Percentiles rank a stretch among this genome's conserved stretches.
Evolutionary conservation across 2,113 vertebrate genomes (phyloP).

Genomic region (Macaca fascicularis): T2T-MFA8v1.1 NC_088385.1:19505501-19506000

Average conservation of each 20-base stretch:
- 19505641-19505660: conserved; percentile 71
- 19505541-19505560: conserved; percentile 68
- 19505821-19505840: background rate
- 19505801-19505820: conserved; percentile 4
- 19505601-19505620: conserved; percentile 79
- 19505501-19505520: conserved; percentile 68
- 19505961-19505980: background rate
- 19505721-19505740: conserved; percentile 47
- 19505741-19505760: conserved; percentile 34
- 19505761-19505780: conserved; percentile 8
- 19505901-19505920: background rate
- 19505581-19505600: conserved; percentile 63
- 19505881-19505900: background rate
- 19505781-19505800: background rate
- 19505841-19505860: background rate
- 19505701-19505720: conserved; percentile 48
- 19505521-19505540: conserved; percentile 71
- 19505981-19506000: background rate
- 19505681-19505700: conserved; percentile 55
- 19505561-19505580: conserved; percentile 79
- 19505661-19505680: conserved; percentile 72
- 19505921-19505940: background rate
- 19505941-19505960: background rate
- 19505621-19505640: conserved; percentile 72
- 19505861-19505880: background rate